Evolutionary conservation across 2,113 vertebrate species (phyloP).

Genomic region (Urocolius indicus): DNA sequence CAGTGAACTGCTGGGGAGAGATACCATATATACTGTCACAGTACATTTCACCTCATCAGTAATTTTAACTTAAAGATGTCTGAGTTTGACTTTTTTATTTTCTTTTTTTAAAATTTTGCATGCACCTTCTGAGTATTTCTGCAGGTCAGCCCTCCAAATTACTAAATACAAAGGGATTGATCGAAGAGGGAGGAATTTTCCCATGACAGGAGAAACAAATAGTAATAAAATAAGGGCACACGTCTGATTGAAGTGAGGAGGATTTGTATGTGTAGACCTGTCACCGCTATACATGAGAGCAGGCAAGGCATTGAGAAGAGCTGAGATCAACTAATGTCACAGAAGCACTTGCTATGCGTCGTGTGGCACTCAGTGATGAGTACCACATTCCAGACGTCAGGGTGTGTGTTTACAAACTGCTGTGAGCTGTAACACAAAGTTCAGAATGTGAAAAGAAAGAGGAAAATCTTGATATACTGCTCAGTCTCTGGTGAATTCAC

Average conservation of each 20-base stretch:
- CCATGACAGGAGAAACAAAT: background rate
- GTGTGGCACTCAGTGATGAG: accelerated
- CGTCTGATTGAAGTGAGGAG: background rate
- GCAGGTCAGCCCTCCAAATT: background rate
- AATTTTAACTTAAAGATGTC: background rate
- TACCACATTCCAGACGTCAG: background rate
- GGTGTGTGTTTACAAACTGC: background rate
- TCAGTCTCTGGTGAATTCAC: background rate
- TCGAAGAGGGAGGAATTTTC: background rate
- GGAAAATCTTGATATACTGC: background rate
- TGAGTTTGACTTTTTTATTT: too few species aligned
- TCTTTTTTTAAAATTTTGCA: background rate
- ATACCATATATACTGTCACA: background rate
- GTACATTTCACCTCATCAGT: background rate
- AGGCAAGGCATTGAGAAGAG: background rate
- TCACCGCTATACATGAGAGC: accelerated
- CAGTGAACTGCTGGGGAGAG: background rate
- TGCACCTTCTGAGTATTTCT: background rate
- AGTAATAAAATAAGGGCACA: background rate
- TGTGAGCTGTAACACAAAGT: background rate
- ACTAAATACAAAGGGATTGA: background rate
- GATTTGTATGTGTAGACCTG: background rate
- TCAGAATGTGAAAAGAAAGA: background rate
- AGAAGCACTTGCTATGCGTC: background rate
- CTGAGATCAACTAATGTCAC: background rate